Evolutionary conservation across 2,888 invertebrate genomes (phyloP), one percentile per base, ranked within the genome.

Genomic region (Anoplius nigerrimus): DNA sequence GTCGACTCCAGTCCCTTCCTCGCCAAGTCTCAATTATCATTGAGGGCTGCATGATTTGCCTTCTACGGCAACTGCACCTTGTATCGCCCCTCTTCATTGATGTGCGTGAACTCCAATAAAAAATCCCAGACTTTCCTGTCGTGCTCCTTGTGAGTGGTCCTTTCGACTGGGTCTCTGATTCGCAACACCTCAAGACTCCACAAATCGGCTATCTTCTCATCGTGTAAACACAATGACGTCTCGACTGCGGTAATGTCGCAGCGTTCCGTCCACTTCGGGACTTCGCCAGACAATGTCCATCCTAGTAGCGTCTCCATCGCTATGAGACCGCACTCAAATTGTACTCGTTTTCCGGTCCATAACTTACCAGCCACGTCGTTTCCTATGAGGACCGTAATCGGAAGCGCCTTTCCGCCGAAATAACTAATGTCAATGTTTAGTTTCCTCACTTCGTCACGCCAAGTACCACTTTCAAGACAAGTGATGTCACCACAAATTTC

Each of bases 111-210:
- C 24, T 81, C 68, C 13, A 71, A 18, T 72, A 86, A 86, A 54
- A 78, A 62, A 3, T 81, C 60, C 63, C 69, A 78, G 0, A 82
- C 78, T 6, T 66, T 71, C 45, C 65, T 27, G 42, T 80, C 77
- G 4, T 61, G 67, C 48, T 71, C 71, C 22, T 76, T 61, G 57
- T 69, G 76, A 11, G 76, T 56, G 56, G 73, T 74, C 15, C 58
- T 79, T 59, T 81, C 76, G 0, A 75, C 57, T 0, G 84, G 82
- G 63, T 86, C 82, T 6, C 27, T 72, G 11, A 87, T 86, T 0
- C 85, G 86, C 2, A 85, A 51, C 6, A 75, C 72, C 34, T 86
- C 86, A 1, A 87, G 69, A 15, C 60, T 63, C 84, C 87, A 87
- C 51, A 87, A 69, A 42, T 83, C 75, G 0, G 79, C 72, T 3